phyloP scores from a whole-genome alignment of 1,140 invertebrate genomes.

The Stenopsyche tienmushanensis region DNA sequence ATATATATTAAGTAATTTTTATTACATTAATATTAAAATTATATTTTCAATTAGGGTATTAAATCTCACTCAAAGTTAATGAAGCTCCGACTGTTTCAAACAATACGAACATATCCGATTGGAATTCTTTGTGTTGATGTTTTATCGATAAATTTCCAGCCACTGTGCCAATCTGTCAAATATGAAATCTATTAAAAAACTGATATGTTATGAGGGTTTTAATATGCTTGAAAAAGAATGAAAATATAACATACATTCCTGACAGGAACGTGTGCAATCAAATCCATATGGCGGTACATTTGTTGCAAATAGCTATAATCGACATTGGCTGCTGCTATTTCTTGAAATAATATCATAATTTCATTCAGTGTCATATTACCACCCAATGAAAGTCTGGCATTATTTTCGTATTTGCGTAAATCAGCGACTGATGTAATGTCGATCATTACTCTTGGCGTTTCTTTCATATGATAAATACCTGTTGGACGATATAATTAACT shows the following conservation, averaged over 20 bases:
- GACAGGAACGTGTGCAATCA: slow-evolving; percentile 71
- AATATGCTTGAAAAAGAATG: too few species aligned
- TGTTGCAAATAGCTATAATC: slow-evolving; percentile 55
- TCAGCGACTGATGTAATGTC: slow-evolving; percentile 70
- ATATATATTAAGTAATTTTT: too few species aligned
- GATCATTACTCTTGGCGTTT: slow-evolving; percentile 60
- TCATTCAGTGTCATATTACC: slow-evolving; percentile 65
- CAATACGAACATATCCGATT: slow-evolving; percentile 76
- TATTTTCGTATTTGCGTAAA: slow-evolving; percentile 57
- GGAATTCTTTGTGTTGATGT: slow-evolving; percentile 71
- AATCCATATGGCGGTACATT: slow-evolving; percentile 60
- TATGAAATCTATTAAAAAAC: slow-evolving; percentile 25
- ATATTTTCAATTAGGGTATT: too few species aligned
- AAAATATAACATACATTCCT: slow-evolving; percentile 68
- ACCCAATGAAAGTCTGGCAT: slow-evolving; percentile 60
- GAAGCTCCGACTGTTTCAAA: slow-evolving; percentile 69
- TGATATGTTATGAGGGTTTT: neutral
- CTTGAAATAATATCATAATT: slow-evolving; percentile 62
- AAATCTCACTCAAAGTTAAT: slow-evolving; percentile 61
- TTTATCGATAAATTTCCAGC: slow-evolving; percentile 82
- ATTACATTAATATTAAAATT: too few species aligned
- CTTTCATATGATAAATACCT: slow-evolving; percentile 48
- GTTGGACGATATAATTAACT: too few species aligned
- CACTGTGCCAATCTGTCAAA: slow-evolving; percentile 68
- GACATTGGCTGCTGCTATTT: slow-evolving; percentile 51